Evolutionary conservation across 2,888 invertebrate species (phyloP), one percentile per base, ranked within the genome.

Genomic region (Megastigmus dorsalis): DNA sequence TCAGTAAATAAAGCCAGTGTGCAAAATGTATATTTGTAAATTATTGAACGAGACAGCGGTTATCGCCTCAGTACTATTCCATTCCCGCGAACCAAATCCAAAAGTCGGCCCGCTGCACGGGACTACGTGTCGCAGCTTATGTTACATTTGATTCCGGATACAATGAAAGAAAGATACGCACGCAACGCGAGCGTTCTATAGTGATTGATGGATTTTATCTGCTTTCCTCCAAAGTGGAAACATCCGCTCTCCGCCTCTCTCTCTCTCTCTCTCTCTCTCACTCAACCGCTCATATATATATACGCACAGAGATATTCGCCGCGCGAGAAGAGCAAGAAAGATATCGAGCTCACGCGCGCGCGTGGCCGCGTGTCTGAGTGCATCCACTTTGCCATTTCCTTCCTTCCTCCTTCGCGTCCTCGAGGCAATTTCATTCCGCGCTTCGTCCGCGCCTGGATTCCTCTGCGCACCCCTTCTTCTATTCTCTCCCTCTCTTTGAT

Each of bases 381-480:
- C 77, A 76, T 77, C 75, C 74, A 71, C 62, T 68, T 62, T 62
- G 30, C 52, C 38, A 3, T 52, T 68, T 68, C 59, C 59, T 70
- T 59, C 23, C 76, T 66, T 71, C 65, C 23, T 43, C 10, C 43
- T 55, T 36, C 67, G 54, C 75, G 60, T 77, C 76, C 79, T 77
- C 75, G 54, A 74, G 77, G 72, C 78, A 77, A 77, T 78, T 77
- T 76, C 76, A 78, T 79, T 79, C 74, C 73, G 71, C 33, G 55
- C 74, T 52, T 67, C 63, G 66, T 10, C 30, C 60, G 26, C 38
- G 13, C 48, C 55, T 18, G 15, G 20, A 28, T 43, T 68, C 18
- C 18, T 38, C 18, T 55, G 55, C 52, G 38, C 60, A 9, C 36
- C 36, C 20, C 36, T 36, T 23, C 26, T 36, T 48, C 15, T 18